Conservation (phyloP, 2,888 invertebrate genomes). For the Chromoteleia sp. region DNA sequence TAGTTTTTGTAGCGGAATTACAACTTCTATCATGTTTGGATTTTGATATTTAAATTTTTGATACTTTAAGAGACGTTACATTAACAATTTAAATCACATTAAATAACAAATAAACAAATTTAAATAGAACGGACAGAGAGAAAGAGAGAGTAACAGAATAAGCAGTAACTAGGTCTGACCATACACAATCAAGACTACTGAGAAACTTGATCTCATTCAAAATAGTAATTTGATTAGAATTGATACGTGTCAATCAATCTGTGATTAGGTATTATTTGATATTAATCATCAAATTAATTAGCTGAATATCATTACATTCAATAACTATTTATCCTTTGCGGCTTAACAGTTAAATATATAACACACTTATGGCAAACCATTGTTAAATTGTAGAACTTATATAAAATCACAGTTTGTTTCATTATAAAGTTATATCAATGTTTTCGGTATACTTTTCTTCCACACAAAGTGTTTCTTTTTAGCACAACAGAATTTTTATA, state of each 20-base stretch:
- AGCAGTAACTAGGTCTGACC: constrained; percentile 18
- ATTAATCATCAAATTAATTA: constrained; percentile 28
- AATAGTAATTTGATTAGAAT: constrained; percentile 26
- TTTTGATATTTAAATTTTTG: constrained; percentile 40
- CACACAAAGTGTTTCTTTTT: no score
- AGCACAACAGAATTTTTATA: no score
- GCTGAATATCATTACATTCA: not conserved
- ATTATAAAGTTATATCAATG: no score
- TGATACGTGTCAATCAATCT: constrained; percentile 14
- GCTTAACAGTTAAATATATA: no score
- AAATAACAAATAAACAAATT: constrained; percentile 5
- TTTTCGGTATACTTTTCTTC: no score
- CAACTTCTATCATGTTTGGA: constrained; percentile 26
- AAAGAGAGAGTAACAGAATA: not conserved
- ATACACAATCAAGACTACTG: constrained; percentile 32
- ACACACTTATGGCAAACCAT: no score
- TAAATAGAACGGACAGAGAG: not conserved
- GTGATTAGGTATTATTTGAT: constrained; percentile 15
- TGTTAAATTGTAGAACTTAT: no score
- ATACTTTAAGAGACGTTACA: not conserved
- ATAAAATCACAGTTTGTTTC: no score
- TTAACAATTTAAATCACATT: constrained; percentile 20
- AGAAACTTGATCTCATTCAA: constrained; percentile 8
- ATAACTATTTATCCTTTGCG: not conserved
- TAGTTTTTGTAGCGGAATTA: constrained; percentile 12